phyloP scores from a whole-genome alignment of 2,888 invertebrate genomes.

The Catocala sponsa region DNA sequence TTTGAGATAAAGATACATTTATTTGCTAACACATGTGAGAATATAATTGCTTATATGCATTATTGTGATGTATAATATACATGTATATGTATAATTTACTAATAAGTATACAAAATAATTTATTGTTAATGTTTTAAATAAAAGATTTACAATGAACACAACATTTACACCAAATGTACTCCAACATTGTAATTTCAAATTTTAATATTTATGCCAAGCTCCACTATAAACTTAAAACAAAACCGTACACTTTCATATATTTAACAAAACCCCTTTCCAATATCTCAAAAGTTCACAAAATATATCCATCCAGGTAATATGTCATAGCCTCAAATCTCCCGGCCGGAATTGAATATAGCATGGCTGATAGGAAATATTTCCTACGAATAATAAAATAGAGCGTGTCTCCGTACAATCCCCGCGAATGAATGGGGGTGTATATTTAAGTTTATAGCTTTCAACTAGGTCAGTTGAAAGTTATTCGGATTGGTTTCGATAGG shows the following conservation, averaged over 20 bases:
- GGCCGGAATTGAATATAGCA: slow-evolving; percentile 44
- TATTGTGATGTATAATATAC: too few species aligned
- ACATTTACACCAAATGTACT: too few species aligned
- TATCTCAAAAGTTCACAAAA: slow-evolving; percentile 31
- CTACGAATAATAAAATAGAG: slow-evolving; percentile 45
- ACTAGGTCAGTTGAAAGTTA: slow-evolving; percentile 26
- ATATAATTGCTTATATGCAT: too few species aligned
- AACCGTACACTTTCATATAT: neutral
- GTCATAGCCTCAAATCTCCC: slow-evolving; percentile 38
- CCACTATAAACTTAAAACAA: neutral
- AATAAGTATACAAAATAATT: too few species aligned
- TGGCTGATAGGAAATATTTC: slow-evolving; percentile 47
- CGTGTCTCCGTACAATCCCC: slow-evolving; percentile 40
- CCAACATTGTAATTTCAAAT: too few species aligned
- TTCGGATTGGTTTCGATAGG: slow-evolving; percentile 14
- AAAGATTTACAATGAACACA: too few species aligned
- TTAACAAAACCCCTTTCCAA: slow-evolving; percentile 8
- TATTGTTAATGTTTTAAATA: too few species aligned
- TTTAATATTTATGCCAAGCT: too few species aligned
- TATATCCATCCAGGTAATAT: slow-evolving; percentile 34
- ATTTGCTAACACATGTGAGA: too few species aligned
- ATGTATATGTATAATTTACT: too few species aligned
- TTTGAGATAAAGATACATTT: too few species aligned
- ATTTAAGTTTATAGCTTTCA: slow-evolving; percentile 42
- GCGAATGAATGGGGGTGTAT: slow-evolving; percentile 40